Percentiles rank a stretch among this genome's conserved stretches.
Evolutionary conservation across 2,888 invertebrate species (phyloP).

Genomic region (Aphidius colemani): DNA sequence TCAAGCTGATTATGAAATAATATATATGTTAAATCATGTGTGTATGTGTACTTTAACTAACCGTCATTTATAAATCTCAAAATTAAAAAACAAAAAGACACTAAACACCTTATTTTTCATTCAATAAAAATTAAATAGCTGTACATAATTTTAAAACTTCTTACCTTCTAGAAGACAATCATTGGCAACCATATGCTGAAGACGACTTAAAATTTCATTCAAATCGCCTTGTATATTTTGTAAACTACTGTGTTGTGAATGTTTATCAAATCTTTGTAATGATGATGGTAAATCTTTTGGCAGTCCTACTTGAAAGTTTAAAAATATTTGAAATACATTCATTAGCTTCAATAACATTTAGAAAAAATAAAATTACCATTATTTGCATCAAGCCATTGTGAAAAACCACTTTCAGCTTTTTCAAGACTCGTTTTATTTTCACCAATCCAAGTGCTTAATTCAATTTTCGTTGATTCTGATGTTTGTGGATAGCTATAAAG

Average conservation of each 20-base stretch:
- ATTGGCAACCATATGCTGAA: constrained; percentile 73
- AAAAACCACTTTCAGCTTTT: constrained; percentile 52
- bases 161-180: constrained; percentile 71
- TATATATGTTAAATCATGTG: no score
- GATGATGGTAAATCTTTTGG: constrained; percentile 53
- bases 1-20: no score
- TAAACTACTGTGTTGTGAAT: constrained; percentile 56
- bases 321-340: constrained; percentile 18
- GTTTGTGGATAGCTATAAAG: constrained; percentile 61
- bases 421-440: constrained; percentile 58
- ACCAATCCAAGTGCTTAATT: constrained; percentile 72
- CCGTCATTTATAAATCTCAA: no score
- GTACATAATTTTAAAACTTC: constrained; percentile 18
- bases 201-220: constrained; percentile 71
- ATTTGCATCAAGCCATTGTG: constrained; percentile 52
- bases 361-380: constrained; percentile 31
- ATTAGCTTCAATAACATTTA: no score
- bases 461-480: constrained; percentile 65
- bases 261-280: constrained; percentile 53
- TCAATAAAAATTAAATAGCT: no score
- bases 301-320: constrained; percentile 42
- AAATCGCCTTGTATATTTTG: constrained; percentile 68
- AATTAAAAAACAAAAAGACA: background rate
- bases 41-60: no score
- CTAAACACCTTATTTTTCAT: no score